Evolutionary conservation across 2,797 vertebrate genomes (phyloP), one percentile per base, ranked within the genome.

Genomic region (Harpagifer antarcticus): DNA sequence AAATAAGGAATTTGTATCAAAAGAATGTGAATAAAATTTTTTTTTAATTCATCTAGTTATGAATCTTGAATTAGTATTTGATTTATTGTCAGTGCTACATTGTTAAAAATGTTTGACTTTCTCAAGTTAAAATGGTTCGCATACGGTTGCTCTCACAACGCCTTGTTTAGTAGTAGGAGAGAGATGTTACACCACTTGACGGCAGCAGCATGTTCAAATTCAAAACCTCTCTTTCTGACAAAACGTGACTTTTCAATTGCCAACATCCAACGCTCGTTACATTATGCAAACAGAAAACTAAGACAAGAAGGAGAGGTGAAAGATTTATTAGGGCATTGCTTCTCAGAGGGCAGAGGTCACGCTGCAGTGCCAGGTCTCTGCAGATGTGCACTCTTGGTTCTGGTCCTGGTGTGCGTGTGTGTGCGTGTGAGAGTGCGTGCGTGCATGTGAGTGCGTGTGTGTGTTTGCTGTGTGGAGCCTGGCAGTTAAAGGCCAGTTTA

Each of bases 401-500:
- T 23, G 23, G 23, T 23, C 23, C 23, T 23, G 23, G 33, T 9
- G 33, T 37, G 33, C 7, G 33, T 33, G 33, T 8, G 6, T 1
- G 33, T 33, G 27, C 75, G 76, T 78, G 81, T 81, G 76, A 89
- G 72, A 90, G 75, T 82, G 33, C 75, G 33, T 33, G 33, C 6
- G 33, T 82, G 23, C 23, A n/a, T n/a, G n/a, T n/a, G n/a, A n/a
- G n/a, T n/a, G n/a, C 20, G 81, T 82, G 76, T 89, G 72, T 91
- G 76, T 82, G 33, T 76, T 61, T 76, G 88, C 89, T 84, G 78
- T 75, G 81, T 65, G 78, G 86, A 85, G 85, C 88, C 84, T 64
- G 76, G 76, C 86, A 90, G 89, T 92, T 93, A 93, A 95, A 94
- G 93, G 93, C 93, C 89, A 91, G 92, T 93, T 91, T 90, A 93